Evolutionary conservation across 2,888 invertebrate genomes (phyloP), one percentile per base, ranked within the genome.

Genomic region (Dorcus parallelipipedus): DNA sequence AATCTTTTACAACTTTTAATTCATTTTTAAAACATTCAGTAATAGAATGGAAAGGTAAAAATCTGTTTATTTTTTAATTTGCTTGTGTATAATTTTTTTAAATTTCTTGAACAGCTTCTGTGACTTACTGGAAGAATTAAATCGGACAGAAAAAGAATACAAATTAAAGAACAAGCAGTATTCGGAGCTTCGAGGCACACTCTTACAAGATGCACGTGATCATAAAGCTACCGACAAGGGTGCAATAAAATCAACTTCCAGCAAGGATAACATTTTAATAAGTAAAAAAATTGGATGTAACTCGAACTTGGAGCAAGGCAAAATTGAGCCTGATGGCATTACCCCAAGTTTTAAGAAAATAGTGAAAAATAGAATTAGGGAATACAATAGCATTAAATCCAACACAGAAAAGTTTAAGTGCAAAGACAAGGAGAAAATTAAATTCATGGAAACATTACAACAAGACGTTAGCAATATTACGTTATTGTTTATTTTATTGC

Each of bases 321-420:
- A 38, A 17, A 8, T 38, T 33, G 42, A 38, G 17, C 26, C 14
- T 7, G 39, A 40, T 9, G 17, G 10, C 14, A 38, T 26, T 38
- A 41, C 17, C 26, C n/a, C 51, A 3, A 47, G n/a, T 26, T 41
- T 14, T 38, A 47, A 52, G n/a, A 52, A 52, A 47, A 39, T 9
- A 23, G 52, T 54, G 7, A 54, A 54, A 54, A 43, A 39, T 23
- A 38, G 51, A 51, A 54, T 54, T 33, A 43, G 47, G 40, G 9
- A 38, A 10, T 54, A 50, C 14, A 43, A 54, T 14, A 51, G 9
- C 45, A 17, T 40, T 33, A 23, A 54, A n/a, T 20, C 39, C 38
- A 54, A 54, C 14, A 54, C 53, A 9, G 54, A 47, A 40, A 54
- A 59, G 26, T 59, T 51, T 41, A 59, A 23, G 20, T 26, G 40